Evolutionary conservation across 2,888 invertebrate genomes (phyloP), one percentile per base, ranked within the genome.

Genomic region (Macropis europaea): DNA sequence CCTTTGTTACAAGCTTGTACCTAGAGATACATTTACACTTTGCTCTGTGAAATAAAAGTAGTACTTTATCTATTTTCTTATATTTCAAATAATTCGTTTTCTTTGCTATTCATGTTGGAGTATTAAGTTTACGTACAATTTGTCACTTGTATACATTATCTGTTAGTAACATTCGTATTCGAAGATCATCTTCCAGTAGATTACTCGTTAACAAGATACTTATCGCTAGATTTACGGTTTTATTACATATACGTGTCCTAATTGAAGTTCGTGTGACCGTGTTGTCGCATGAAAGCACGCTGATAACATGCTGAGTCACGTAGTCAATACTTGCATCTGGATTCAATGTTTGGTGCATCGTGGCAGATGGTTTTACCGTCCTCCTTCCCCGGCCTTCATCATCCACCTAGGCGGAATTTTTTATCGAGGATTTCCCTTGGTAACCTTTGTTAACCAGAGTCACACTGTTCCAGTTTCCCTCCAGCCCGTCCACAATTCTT

Each of bases 291-390:
- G 60, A 78, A 79, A 79, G 53, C 66, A 50, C 66, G 76, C 66
- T 76, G 72, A 78, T 79, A 79, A 72, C 26, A 43, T 78, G 77
- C 77, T 30, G 42, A 56, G 76, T 79, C 79, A 78, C 76, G 77
- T 78, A 78, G 76, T 66, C 66, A 76, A 78, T 79, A 76, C 72
- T 69, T 63, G 72, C 60, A 48, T 60, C 72, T 28, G 72, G 66
- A 79, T 76, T 69, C 62, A 34, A 62, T 68, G 74, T 77, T 74
- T 54, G 62, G 61, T 64, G 61, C 67, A 77, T 59, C 61, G 53
- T 22, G 54, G 52, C 56, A 48, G 63, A 59, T 38, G 57, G 56
- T 60, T 57, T 68, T 38, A 48, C 38, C 13, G 47, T 28, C 40
- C 38, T 40, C 38, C 56, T 47, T 62, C 53, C 17, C 1, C 42